These are phyloP conservation scores for Rhabdomys dilectus DNA, from an alignment of 2,113 vertebrate genomes.

Conservation along the genomic window DNA sequence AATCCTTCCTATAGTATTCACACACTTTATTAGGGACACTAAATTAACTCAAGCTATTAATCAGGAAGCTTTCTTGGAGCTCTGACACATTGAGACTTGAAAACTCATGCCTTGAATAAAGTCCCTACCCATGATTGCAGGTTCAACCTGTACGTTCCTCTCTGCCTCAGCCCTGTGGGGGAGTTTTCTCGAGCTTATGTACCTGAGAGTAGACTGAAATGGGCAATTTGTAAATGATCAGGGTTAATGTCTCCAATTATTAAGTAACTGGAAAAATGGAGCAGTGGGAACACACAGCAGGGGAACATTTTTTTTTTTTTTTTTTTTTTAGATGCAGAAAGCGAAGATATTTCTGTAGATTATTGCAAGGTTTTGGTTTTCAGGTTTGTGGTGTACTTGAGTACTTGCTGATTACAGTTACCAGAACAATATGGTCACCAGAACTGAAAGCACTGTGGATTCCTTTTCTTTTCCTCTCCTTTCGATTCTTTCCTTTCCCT, in stretches of 20 bases:
- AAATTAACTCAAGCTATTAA: conserved; percentile 26
- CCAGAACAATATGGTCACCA: conserved; percentile 74
- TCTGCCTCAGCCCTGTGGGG: conserved; percentile 17
- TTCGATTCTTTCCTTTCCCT: background rate
- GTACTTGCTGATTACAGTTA: conserved; percentile 63
- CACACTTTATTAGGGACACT: background rate
- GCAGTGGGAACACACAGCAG: conserved; percentile 61
- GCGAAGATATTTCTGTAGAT: conserved; percentile 55
- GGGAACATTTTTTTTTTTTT: conserved; percentile 33
- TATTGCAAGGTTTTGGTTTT: conserved; percentile 76
- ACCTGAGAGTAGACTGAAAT: conserved; percentile 77
- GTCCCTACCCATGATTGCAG: conserved; percentile 37
- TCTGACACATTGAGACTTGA: background rate
- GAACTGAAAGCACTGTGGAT: conserved; percentile 35
- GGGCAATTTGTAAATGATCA: conserved; percentile 79
- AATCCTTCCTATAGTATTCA: background rate
- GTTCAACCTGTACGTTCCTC: conserved; percentile 46
- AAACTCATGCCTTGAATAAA: background rate
- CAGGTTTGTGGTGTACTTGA: conserved; percentile 63
- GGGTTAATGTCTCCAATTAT: conserved; percentile 74
- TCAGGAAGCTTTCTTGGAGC: background rate
- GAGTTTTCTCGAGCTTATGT: conserved; percentile 57
- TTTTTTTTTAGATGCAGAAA: conserved; percentile 74
- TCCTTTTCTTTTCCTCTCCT: background rate
- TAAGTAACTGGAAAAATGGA: conserved; percentile 60